These are phyloP conservation scores for Papilio machaon DNA, from an alignment of 1,140 invertebrate species.

Conservation along the genomic window DNA sequence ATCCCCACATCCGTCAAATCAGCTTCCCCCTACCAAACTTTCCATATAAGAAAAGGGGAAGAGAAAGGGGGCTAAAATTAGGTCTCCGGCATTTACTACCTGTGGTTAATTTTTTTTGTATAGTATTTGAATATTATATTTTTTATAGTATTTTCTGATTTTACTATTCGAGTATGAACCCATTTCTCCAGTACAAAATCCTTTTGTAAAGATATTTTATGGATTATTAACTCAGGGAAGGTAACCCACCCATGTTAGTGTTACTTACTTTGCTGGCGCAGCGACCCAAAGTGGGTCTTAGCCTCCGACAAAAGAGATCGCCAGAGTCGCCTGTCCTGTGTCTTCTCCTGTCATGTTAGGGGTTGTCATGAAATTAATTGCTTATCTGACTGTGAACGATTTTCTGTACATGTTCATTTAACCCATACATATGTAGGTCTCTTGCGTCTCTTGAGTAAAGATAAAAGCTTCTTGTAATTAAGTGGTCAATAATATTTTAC, in stretches of 20 bases:
- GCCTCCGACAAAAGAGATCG: too few relatives aligned
- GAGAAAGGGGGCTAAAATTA: too few relatives aligned
- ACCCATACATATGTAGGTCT: neutral
- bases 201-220: constrained; percentile 50
- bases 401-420: neutral
- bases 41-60: too few relatives aligned
- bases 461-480: neutral
- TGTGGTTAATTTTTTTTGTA: too few relatives aligned
- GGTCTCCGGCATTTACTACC: too few relatives aligned
- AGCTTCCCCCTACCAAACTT: too few relatives aligned
- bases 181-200: constrained; percentile 42
- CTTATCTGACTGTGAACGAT: constrained; percentile 15
- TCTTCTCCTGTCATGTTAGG: too few relatives aligned
- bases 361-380: neutral
- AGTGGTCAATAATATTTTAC: neutral
- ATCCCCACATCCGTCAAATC: too few relatives aligned
- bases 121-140: too few relatives aligned
- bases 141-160: neutral
- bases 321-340: too few relatives aligned
- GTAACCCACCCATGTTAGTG: constrained; percentile 48
- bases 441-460: neutral
- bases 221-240: constrained; percentile 48
- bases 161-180: neutral
- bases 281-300: too few relatives aligned
- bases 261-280: neutral